Base-by-base conservation (phyloP, 2,888 invertebrate genomes). In the Orchesellides sinensis region DNA sequence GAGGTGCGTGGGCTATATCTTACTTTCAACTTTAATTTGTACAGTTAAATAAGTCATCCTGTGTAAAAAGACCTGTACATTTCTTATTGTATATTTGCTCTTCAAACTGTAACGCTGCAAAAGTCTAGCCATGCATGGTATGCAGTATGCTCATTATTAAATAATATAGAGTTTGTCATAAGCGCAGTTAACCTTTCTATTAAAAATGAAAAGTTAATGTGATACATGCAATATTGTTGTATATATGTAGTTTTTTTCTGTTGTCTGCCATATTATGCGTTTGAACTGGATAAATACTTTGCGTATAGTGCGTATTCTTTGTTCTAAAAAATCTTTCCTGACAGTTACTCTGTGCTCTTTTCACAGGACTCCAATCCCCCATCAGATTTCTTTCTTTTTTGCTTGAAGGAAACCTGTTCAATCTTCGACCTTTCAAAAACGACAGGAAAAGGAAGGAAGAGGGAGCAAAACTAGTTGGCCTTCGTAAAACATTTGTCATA, bases 401-500 rank as follows among this genome's bases (percentile, higher is more conserved):
- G 25, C 65, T 54, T 54, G 14, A 25, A 14, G 35, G 68, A 68
- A 77, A 77, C 66, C 66, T 68, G 77, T 77, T 77, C 77, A 77
- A 77, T 77, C 77, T 77, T 77, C 77, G 66, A 77, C 77, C 77
- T 77, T 45, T 77, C 77, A 66, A 68, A 77, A 77, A 68, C 66
- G 66, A 66, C 77, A 65, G 74, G 74, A 65, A 74, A 63, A 65
- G 65, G 65, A 63, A 32, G 69, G 35, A 54, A 32, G 35, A 21
- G 29, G 47, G 23, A 77, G 29, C 47, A 61, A 65, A 74, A 61
- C 40, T 35, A 68, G 77, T 77, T 77, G 68, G 77, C 75, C 68
- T 77, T 74, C 25, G 29, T n/a, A 77, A n/a, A 66, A 74, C 59
- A 59, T 32, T 32, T n/a, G n/a, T n/a, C n/a, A n/a, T n/a, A n/a